phyloP scores from a whole-genome alignment of 2,113 vertebrate species.

The Cavia aperea region DNA sequence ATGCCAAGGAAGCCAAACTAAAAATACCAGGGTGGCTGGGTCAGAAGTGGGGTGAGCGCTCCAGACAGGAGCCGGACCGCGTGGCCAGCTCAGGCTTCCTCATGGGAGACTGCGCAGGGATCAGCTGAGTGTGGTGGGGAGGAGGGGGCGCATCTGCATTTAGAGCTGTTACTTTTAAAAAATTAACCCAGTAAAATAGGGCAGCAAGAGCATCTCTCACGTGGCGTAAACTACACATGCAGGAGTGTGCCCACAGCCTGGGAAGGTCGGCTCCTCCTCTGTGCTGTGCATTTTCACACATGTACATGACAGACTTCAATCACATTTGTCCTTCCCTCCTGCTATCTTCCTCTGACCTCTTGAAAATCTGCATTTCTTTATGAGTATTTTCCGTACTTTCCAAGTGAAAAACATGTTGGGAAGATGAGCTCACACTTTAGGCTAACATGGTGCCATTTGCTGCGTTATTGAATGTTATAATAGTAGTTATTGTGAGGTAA shows the following conservation, averaged over 20 bases:
- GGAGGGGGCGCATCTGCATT: neutral
- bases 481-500: neutral
- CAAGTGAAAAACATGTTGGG: neutral
- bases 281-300: neutral
- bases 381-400: neutral
- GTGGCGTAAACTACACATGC: neutral
- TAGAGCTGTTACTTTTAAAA: neutral
- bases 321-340: neutral
- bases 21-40: slow-evolving; percentile 41
- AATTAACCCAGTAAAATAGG: neutral
- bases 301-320: neutral
- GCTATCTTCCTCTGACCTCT: neutral
- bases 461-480: neutral
- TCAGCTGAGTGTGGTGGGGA: neutral
- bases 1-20: slow-evolving; percentile 50
- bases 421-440: neutral
- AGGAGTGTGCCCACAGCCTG: neutral
- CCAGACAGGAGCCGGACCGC: neutral
- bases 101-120: neutral
- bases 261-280: neutral
- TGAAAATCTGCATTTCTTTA: neutral
- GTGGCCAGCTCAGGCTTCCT: neutral
- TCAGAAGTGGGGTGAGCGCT: slow-evolving; percentile 20
- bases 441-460: neutral
- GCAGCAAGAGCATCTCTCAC: neutral